Percentiles rank a stretch among this genome's conserved stretches.
phyloP scores from a whole-genome alignment of 2,797 vertebrate genomes.

The Adelosebastes latens region DNA sequence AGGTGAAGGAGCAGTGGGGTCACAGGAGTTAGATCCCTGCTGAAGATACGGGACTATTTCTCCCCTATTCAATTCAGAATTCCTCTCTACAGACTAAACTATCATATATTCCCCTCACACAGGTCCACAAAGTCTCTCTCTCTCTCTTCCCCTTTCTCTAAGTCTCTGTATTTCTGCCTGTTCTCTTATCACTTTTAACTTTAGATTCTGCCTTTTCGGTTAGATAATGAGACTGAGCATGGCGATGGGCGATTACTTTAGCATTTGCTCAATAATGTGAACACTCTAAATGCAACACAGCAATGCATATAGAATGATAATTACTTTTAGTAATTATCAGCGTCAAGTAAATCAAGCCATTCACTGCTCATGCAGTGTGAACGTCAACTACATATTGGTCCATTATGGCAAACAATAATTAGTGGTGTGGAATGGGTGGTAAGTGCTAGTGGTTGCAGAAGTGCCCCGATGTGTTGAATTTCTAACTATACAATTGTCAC shows the following conservation, averaged over 20 bases:
- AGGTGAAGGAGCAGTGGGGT: conserved; percentile 13
- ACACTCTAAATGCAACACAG: conserved; percentile 41
- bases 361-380: conserved; percentile 56
- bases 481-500: conserved; percentile 46
- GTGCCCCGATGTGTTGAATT: conserved; percentile 31
- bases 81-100: conserved; percentile 8
- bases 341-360: conserved; percentile 49
- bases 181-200: neutral
- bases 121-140: neutral
- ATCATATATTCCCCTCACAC: conserved; percentile 26
- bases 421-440: conserved; percentile 46
- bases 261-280: conserved; percentile 40
- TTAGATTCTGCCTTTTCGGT: conserved; percentile 18
- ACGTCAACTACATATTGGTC: conserved; percentile 51
- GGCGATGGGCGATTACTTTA: conserved; percentile 40
- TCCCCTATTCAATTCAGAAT: conserved; percentile 26
- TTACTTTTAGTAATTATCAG: conserved; percentile 51
- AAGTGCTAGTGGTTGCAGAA: conserved; percentile 40
- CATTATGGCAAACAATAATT: conserved; percentile 58
- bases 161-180: neutral
- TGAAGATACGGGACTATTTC: conserved; percentile 10
- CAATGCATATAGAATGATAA: conserved; percentile 51
- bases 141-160: neutral
- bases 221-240: conserved; percentile 27
- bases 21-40: conserved; percentile 1